A percentile compares a stretch with the other conserved stretches of the same genome.
Conservation (phyloP, 2,113 vertebrate genomes). For the Chloropsis hardwickii region DNA sequence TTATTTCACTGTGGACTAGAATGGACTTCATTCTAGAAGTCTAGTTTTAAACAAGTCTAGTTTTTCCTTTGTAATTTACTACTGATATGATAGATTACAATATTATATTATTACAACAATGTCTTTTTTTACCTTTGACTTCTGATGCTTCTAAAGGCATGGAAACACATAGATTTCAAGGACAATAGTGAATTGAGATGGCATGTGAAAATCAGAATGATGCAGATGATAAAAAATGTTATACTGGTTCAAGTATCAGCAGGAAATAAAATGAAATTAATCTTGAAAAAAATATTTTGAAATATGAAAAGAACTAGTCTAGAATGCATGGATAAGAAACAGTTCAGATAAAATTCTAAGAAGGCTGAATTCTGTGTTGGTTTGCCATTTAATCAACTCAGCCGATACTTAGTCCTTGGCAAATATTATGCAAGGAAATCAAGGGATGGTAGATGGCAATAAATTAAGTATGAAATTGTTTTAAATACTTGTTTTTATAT, state of each 20-base stretch:
- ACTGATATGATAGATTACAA: background rate
- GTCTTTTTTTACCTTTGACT: background rate
- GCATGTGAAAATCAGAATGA: background rate
- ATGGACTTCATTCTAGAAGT: background rate
- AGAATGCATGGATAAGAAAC: background rate
- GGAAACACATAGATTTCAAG: background rate
- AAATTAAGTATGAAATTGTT: background rate
- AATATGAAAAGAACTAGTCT: background rate
- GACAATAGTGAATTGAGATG: background rate
- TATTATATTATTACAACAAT: background rate
- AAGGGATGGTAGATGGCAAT: background rate
- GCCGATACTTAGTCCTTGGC: background rate
- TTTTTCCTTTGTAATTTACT: background rate
- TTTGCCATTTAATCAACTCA: background rate
- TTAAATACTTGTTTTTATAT: background rate
- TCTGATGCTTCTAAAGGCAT: background rate
- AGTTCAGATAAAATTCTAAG: background rate
- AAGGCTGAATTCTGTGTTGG: background rate
- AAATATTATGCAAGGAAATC: background rate
- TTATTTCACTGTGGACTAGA: background rate
- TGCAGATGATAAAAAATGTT: background rate
- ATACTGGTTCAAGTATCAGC: background rate
- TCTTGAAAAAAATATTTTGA: background rate
- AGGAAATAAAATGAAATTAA: background rate
- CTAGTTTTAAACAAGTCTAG: background rate